phyloP scores from a whole-genome alignment of 2,888 invertebrate species.

The Tubiluchus corallicola region DNA sequence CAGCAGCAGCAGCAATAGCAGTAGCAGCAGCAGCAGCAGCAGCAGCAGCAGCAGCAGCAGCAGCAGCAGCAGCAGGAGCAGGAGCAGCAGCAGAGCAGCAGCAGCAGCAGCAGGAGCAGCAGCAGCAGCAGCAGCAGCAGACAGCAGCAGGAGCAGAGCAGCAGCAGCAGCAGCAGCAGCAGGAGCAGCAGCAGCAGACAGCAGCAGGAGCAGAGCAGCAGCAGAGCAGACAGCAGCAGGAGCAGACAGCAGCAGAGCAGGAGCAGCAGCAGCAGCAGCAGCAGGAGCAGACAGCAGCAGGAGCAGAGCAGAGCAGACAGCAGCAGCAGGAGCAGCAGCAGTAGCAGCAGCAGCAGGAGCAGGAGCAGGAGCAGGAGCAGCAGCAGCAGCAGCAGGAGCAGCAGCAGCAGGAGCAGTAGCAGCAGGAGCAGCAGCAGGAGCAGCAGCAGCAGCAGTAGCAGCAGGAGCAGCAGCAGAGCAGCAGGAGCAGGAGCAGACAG shows the following conservation, averaged over 20 bases:
- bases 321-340: conserved; percentile 7
- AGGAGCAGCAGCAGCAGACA: too few relatives aligned
- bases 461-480: conserved; percentile 4
- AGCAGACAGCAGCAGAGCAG: background rate
- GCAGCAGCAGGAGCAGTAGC: conserved; percentile 5
- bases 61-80: conserved; percentile 8
- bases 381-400: conserved; percentile 4
- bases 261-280: conserved; percentile 6
- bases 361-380: background rate
- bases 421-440: conserved; percentile 6
- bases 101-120: too few relatives aligned
- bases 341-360: conserved; percentile 7
- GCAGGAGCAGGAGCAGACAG: background rate
- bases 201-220: background rate
- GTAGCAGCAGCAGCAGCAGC: background rate
- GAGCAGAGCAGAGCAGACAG: background rate
- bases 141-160: too few relatives aligned
- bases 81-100: too few relatives aligned
- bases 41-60: conserved; percentile 8
- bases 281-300: too few relatives aligned
- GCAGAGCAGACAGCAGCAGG: background rate
- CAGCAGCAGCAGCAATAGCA: background rate
- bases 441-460: conserved; percentile 6
- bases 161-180: too few relatives aligned
- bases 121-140: conserved; percentile 8